Evolutionary conservation across 2,113 vertebrate species (phyloP).

Genomic region (Microcebus jonahi): DNA sequence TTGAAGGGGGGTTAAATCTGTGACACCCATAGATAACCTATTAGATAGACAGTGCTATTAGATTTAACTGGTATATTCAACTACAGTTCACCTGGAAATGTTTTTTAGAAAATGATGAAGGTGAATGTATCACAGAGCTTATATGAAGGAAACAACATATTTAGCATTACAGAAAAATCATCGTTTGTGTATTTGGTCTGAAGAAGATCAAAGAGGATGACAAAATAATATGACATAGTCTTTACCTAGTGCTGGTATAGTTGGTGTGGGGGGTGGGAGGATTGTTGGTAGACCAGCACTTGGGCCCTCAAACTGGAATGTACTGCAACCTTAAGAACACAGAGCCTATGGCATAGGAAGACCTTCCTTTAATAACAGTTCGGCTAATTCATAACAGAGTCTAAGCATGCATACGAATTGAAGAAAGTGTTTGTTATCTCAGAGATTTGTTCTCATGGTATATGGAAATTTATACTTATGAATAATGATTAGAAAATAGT

Average conservation of each 20-base stretch:
- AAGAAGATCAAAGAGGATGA: not conserved
- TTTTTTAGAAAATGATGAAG: not conserved
- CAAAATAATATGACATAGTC: not conserved
- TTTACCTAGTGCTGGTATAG: not conserved
- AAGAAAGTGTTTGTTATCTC: not conserved
- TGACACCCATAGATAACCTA: not conserved
- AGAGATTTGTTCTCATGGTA: not conserved
- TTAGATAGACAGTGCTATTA: not conserved
- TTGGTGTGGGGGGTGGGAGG: fast-evolving
- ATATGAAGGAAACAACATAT: not conserved
- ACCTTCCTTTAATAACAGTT: not conserved
- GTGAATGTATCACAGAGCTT: not conserved
- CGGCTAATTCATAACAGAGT: not conserved
- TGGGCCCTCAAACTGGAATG: not conserved
- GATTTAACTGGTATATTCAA: not conserved
- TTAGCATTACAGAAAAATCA: not conserved
- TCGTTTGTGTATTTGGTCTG: not conserved
- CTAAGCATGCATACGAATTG: not conserved
- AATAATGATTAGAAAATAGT: not conserved
- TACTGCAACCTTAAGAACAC: not conserved
- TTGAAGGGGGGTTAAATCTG: not conserved
- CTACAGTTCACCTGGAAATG: not conserved
- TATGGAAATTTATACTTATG: not conserved
- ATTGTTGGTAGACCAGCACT: not conserved
- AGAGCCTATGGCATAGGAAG: not conserved